Evolutionary conservation across 2,113 vertebrate species (phyloP), one percentile per base, ranked within the genome.

Genomic region (Gymnarchus niloticus): DNA sequence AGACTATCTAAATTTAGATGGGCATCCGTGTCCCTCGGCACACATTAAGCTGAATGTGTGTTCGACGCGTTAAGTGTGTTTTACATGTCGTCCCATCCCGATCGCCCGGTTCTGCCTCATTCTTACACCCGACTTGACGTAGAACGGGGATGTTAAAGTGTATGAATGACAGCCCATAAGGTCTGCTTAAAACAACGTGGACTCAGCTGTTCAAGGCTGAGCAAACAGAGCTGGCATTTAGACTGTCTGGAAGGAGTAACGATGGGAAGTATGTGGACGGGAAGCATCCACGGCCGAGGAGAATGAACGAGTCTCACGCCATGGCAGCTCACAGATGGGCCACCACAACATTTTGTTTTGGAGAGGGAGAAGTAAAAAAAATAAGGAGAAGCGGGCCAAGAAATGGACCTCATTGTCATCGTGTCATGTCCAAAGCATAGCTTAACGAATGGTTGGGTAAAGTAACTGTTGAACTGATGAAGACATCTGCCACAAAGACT

Each of bases 211-310:
- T 44, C n/a, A 2, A 69, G 44, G 33, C 82, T 51, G 17, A 86
- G 49, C 83, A 86, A 88, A 87, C 86, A 86, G 28, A 65, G 81
- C 56, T 57, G 87, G 85, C 83, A 41, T 89, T 84, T 88, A 49
- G 76, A 87, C 54, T 85, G 21, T 65, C 56, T 51, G 25, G 85
- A 10, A 44, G 76, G 78, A 65, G 28, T 5, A 83, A 82, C 19
- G 2, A 49, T 48, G 61, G n/a, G 37, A 57, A 41, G 78, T 54
- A 41, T 28, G n/a, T n/a, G n/a, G n/a, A n/a, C 28, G 51, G 28
- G 49, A 56, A 44, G 6, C 6, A 21, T 44, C 28, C 33, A 46
- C 19, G 44, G 46, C 37, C 28, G 46, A 57, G 65, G 21, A 9
- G 51, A 81, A 56, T 3, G 10, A 51, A 56, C 10, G 1, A 1